phyloP scores from a whole-genome alignment of 1,140 invertebrate genomes.

The Steinernema feltiae region DNA sequence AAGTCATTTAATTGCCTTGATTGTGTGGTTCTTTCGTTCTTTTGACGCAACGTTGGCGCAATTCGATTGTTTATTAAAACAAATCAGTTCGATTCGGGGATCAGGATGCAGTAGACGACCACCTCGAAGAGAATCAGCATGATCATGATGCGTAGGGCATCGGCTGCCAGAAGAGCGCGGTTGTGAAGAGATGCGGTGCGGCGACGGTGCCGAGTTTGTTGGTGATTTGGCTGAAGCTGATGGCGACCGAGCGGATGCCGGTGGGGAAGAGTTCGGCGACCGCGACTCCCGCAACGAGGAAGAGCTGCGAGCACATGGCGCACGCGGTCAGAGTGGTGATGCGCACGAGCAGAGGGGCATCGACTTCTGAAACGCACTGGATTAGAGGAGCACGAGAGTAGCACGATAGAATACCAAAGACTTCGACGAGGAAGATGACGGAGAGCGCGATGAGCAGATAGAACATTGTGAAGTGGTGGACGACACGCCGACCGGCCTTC shows the following conservation, averaged over 20 bases:
- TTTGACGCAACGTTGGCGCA: too few relatives aligned
- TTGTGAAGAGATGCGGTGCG: not conserved
- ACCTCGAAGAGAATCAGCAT: not conserved
- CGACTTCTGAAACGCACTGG: not conserved
- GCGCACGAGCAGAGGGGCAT: not conserved
- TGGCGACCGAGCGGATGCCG: not conserved
- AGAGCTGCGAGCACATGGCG: not conserved
- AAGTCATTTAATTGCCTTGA: too few relatives aligned
- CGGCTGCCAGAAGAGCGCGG: not conserved
- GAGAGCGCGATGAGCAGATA: not conserved
- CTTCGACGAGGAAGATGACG: constrained; percentile 2
- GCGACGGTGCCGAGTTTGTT: not conserved
- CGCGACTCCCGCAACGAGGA: not conserved
- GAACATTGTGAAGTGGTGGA: not conserved
- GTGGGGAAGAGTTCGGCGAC: constrained; percentile 3
- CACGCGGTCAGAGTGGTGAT: not conserved
- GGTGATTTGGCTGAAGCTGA: not conserved
- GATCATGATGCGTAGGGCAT: constrained; percentile 7
- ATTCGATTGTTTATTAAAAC: too few relatives aligned
- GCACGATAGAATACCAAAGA: not conserved
- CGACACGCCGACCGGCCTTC: not conserved
- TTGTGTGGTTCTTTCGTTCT: too few relatives aligned
- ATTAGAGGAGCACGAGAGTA: not conserved
- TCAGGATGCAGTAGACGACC: not conserved
- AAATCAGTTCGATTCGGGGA: constrained; percentile 7